Evolutionary conservation across 2,888 invertebrate species (phyloP).

Genomic region (Cerastoderma edule): DNA sequence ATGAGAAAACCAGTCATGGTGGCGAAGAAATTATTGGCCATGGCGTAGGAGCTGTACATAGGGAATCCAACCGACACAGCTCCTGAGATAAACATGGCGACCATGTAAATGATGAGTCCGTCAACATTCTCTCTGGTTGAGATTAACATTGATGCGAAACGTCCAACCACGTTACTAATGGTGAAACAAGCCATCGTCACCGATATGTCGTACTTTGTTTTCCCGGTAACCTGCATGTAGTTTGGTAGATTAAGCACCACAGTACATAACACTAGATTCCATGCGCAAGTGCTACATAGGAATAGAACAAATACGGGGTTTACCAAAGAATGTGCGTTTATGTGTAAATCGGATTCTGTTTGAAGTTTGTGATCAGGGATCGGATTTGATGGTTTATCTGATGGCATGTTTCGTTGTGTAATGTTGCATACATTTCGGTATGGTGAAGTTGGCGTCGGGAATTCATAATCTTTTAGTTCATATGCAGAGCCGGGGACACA

Average conservation of each 20-base stretch:
- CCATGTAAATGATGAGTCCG: not conserved
- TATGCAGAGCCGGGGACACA: too few relatives aligned
- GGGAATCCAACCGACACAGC: not conserved
- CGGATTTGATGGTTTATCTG: not conserved
- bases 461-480: too few relatives aligned
- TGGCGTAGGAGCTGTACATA: not conserved
- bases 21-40: not conserved
- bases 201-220: not conserved
- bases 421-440: too few relatives aligned
- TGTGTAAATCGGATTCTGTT: too few relatives aligned
- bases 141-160: not conserved
- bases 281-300: not conserved
- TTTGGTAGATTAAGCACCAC: slow-evolving; percentile 5
- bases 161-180: not conserved
- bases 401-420: not conserved
- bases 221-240: not conserved
- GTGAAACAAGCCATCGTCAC: slow-evolving; percentile 5
- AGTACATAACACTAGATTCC: slow-evolving; percentile 2
- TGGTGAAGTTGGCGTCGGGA: too few relatives aligned
- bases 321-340: not conserved
- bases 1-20: not conserved
- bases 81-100: not conserved
- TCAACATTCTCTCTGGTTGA: not conserved
- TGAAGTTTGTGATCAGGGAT: not conserved
- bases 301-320: not conserved